These are phyloP conservation scores for Pantherophis vulpinus DNA, from an alignment of 2,797 vertebrate species.

Conservation along the genomic window DNA sequence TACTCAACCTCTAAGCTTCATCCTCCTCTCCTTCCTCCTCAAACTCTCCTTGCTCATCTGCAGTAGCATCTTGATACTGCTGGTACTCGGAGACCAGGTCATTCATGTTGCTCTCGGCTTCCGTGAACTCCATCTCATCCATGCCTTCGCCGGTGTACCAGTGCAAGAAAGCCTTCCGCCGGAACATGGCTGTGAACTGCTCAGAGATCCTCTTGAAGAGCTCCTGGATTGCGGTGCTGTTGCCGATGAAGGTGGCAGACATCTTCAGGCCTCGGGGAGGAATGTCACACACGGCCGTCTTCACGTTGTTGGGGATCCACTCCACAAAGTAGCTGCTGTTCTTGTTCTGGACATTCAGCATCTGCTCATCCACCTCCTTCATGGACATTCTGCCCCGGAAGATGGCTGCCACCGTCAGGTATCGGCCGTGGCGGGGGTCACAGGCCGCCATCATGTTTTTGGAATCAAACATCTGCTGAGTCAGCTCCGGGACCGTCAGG, in stretches of 20 bases:
- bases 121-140: constrained; percentile 71
- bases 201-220: constrained; percentile 76
- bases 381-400: constrained; percentile 90
- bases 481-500: constrained; percentile 78
- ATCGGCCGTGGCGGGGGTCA: constrained; percentile 82
- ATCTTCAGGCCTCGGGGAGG: constrained; percentile 82
- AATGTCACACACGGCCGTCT: constrained; percentile 84
- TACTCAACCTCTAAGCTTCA: constrained; percentile 64
- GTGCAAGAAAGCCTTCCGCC: constrained; percentile 70
- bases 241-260: constrained; percentile 81
- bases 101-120: constrained; percentile 80
- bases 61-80: constrained; percentile 78
- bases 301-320: constrained; percentile 85
- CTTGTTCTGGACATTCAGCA: constrained; percentile 85
- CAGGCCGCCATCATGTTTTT: constrained; percentile 88
- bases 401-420: constrained; percentile 85
- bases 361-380: constrained; percentile 87
- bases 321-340: constrained; percentile 86
- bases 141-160: constrained; percentile 69
- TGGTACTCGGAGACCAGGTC: constrained; percentile 79
- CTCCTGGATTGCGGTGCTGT: constrained; percentile 76
- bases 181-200: constrained; percentile 77
- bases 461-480: constrained; percentile 84
- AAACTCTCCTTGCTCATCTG: constrained; percentile 75
- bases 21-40: constrained; percentile 83